A percentile compares a stretch with the other conserved stretches of the same genome.
phyloP scores from a whole-genome alignment of 2,113 vertebrate species.

The Origma solitaria region DNA sequence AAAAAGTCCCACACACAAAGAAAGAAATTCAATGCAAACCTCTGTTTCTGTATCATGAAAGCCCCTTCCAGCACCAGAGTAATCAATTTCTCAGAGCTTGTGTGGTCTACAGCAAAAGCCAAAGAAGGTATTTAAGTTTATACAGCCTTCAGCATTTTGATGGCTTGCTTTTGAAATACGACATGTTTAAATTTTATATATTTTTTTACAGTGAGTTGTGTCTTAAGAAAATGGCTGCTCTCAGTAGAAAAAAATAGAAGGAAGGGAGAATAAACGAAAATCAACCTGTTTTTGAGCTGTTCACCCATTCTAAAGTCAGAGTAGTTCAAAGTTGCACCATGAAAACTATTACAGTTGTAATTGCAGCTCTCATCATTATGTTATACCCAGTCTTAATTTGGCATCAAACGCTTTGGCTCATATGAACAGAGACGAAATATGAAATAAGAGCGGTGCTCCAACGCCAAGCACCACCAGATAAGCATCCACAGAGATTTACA shows the following conservation, averaged over 20 bases:
- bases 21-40: slow-evolving; percentile 49
- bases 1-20: slow-evolving; percentile 17
- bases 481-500: background rate
- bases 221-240: slow-evolving; percentile 16
- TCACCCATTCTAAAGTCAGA: background rate
- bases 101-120: slow-evolving; percentile 47
- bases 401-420: background rate
- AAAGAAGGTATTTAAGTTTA: slow-evolving; percentile 55
- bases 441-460: background rate
- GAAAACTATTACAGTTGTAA: background rate
- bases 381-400: background rate
- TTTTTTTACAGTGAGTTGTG: background rate
- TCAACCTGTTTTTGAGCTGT: background rate
- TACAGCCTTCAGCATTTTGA: slow-evolving; percentile 37
- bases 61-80: slow-evolving; percentile 28
- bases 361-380: background rate
- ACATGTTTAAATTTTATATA: slow-evolving; percentile 12
- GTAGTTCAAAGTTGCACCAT: background rate
- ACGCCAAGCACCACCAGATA: background rate
- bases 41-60: slow-evolving; percentile 44
- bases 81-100: slow-evolving; percentile 37
- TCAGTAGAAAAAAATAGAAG: background rate
- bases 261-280: background rate
- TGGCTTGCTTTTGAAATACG: slow-evolving; percentile 14
- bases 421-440: background rate